Evolutionary conservation across 2,113 vertebrate species (phyloP).

Genomic region (Siphamia tubifer): DNA sequence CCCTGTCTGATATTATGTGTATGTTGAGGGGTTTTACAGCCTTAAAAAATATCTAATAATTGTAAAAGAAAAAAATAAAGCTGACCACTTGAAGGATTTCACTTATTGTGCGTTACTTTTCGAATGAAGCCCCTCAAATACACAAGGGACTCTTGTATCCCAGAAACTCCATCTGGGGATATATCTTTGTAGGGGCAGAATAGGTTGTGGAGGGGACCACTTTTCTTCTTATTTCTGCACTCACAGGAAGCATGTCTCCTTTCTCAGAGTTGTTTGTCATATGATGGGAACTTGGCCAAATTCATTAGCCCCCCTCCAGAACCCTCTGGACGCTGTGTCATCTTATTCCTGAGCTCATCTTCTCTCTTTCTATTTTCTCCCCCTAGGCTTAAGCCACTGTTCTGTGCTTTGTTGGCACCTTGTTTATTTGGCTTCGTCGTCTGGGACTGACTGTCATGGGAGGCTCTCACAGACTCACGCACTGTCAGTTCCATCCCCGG

Average conservation of each 20-base stretch:
- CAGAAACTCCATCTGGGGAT: no score
- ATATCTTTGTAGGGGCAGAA: not conserved
- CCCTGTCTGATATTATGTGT: no score
- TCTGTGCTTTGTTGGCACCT: conserved; percentile 25
- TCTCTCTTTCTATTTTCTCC: conserved; percentile 30
- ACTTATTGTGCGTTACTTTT: no score
- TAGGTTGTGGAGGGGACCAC: not conserved
- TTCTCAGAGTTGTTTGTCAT: conserved; percentile 1
- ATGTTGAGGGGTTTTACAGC: no score
- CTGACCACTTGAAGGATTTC: no score
- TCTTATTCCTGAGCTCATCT: conserved; percentile 30
- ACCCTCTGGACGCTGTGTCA: conserved; percentile 36
- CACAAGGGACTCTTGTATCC: no score
- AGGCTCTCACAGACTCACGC: conserved; percentile 46
- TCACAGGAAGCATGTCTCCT: not conserved
- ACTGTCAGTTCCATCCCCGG: conserved; percentile 35
- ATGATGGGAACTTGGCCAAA: conserved; percentile 54
- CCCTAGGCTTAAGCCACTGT: not conserved
- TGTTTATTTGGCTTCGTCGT: conserved; percentile 59
- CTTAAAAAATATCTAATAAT: no score
- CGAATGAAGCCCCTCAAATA: no score
- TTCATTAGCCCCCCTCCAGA: conserved; percentile 59
- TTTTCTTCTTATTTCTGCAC: not conserved
- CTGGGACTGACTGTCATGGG: conserved; percentile 53
- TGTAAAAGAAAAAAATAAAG: no score